Base-by-base conservation (phyloP, 2,797 vertebrate species). In the Mus caroli region DNA sequence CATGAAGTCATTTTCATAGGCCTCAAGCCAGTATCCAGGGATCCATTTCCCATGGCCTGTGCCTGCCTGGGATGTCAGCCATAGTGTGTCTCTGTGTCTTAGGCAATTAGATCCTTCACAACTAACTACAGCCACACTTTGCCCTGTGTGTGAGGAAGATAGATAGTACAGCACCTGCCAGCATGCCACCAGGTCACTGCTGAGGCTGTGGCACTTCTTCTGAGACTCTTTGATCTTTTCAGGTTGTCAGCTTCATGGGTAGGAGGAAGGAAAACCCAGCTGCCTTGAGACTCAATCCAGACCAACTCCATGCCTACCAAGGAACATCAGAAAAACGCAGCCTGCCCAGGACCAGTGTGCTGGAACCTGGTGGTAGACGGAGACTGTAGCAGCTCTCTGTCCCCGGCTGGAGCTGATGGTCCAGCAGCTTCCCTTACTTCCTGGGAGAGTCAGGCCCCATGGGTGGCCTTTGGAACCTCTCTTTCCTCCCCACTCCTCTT, bases 401-500 rank as follows among this genome's bases (percentile, higher is more conserved):
- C 58, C 69, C 79, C 40, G 20, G 60, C 71, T 20, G 20, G 19
- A 77, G 34, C 91, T 71, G 19, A 88, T 46, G 28, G 37, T 26
- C 76, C 17, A 46, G 12, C 10, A 52, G 4, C 10, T 28, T 67
- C 31, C 28, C 62, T 58, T 52, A 46, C 90, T 92, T 46, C 75
- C 78, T 69, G 90, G 92, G 71, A 96, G 76, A 83, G 43, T 40
- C 62, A 60, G 88, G 40, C 73, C 60, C 73, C n/a, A 19, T 0
- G 0, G 20, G 67, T 85, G 96, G 96, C 80, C 94, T 94, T 88
- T 92, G 93, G 87, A 92, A 79, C 78, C 43, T 77, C 77, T 84
- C 78, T 78, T 71, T 79, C 54, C 62, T 69, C 69, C 37, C 31
- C 7, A 22, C 86, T 31, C 15, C 50, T 11, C 3, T 28, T 76